Evolutionary conservation across 2,113 vertebrate species (phyloP), one percentile per base, ranked within the genome.

Genomic region (Colossoma macropomum): DNA sequence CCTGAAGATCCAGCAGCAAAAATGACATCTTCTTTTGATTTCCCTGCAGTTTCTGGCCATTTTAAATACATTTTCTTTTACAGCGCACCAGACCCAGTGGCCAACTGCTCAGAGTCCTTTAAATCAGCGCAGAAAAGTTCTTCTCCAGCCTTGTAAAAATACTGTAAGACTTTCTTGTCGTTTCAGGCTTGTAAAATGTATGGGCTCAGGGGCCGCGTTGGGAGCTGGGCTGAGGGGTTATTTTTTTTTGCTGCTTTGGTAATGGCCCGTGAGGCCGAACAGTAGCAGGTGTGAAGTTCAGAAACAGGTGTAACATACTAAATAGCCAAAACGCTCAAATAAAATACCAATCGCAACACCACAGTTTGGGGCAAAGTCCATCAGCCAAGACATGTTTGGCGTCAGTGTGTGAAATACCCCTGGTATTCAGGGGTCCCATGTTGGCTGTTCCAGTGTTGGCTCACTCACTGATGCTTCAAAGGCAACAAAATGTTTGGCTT

Each of bases 121-220:
- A 68, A 68, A 68, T 13, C 65, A 27, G 28, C 2, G 28, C 65
- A 30, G 73, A 69, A 38, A 75, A 75, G 62, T 75, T 82, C 80
- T 76, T 75, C 17, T 75, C n/a, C 28, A 56, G 62, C 13, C 50
- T 68, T 59, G 50, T 76, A 27, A 75, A 34, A 77, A 52, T 32
- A 81, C 32, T 54, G 32, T 41, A 25, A 5, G 59, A 62, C n/a
- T 16, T 68, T 52, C 74, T 69, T 59, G 16, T 76, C 30, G 38
- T 59, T 76, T 60, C n/a, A 69, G 48, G 32, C 32, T 76, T 77
- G 81, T 83, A 34, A 76, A 60, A 48, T 23, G 56, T 50, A 38
- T 81, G 32, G 25, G 4, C 62, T 63, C 15, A 48, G 28, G 54
- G 12, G 28, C 38, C 12, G 10, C 60, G 48, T 59, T 54, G n/a